Evolutionary conservation across 2,888 invertebrate genomes (phyloP).

Genomic region (Spatulosminthurus flaviceps): DNA sequence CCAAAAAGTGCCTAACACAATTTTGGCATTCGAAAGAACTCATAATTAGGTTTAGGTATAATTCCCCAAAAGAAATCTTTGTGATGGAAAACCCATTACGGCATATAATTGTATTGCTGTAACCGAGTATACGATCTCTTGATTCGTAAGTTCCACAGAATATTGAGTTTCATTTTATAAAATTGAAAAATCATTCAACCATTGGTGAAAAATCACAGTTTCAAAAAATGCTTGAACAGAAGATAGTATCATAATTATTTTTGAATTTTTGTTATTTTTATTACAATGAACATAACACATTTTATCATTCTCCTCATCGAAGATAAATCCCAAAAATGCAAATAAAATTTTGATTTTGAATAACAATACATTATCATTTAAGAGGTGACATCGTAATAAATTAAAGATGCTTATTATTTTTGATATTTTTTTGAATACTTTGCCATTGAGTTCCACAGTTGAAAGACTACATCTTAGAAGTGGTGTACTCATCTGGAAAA

Average conservation of each 20-base stretch:
- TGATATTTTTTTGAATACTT: constrained; percentile 29
- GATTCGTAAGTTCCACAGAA: neutral
- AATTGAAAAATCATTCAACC: neutral
- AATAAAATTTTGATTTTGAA: constrained; percentile 27
- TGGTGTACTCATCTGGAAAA: constrained; percentile 89
- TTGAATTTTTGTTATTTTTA: constrained; percentile 14
- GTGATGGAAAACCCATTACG: no score
- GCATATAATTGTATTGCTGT: no score
- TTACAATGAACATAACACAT: constrained; percentile 20
- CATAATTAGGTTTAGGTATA: no score
- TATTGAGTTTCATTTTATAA: neutral
- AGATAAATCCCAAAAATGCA: constrained; percentile 27
- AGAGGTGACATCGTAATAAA: constrained; percentile 13
- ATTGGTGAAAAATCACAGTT: constrained; percentile 2
- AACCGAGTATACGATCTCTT: no score
- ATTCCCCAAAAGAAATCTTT: no score
- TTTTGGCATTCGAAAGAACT: neutral
- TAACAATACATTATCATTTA: constrained; percentile 18
- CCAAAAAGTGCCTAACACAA: no score
- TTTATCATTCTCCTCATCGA: neutral
- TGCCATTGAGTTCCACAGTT: neutral
- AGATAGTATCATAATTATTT: neutral
- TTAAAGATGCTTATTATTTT: constrained; percentile 28
- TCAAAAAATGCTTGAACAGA: neutral
- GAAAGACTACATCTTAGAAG: constrained; percentile 69